These are phyloP conservation scores for Antechinus flavipes DNA, from an alignment of 2,113 vertebrate species.

Conservation along the genomic window DNA sequence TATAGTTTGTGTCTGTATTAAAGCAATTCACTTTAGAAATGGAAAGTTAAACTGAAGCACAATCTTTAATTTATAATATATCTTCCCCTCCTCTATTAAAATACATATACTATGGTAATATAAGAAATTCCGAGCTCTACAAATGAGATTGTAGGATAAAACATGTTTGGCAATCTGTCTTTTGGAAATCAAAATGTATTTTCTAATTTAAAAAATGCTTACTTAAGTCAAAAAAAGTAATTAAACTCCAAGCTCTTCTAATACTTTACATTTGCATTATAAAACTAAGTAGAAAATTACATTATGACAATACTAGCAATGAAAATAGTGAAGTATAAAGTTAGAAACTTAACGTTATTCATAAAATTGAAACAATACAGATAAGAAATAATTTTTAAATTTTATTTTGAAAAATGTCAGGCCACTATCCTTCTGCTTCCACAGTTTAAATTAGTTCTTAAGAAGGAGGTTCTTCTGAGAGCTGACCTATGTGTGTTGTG, in stretches of 20 bases:
- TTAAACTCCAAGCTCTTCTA: background rate
- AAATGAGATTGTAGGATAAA: background rate
- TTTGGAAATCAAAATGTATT: background rate
- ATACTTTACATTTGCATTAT: background rate
- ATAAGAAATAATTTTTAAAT: background rate
- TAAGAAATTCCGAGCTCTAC: background rate
- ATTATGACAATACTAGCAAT: background rate
- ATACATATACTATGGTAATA: background rate
- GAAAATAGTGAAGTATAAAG: background rate
- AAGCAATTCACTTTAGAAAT: background rate
- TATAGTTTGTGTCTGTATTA: background rate
- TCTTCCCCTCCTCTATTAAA: background rate
- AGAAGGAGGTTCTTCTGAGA: background rate
- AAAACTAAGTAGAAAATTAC: background rate
- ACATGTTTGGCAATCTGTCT: background rate
- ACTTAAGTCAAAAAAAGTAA: background rate
- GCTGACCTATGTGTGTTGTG: background rate
- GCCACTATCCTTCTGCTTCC: background rate
- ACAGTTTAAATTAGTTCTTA: background rate
- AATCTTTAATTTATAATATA: conserved; percentile 3
- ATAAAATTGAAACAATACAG: background rate
- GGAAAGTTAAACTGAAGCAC: background rate
- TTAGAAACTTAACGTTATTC: background rate
- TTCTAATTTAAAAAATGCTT: background rate
- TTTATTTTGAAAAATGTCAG: background rate